These are phyloP conservation scores for Agelastica alni DNA, from an alignment of 2,888 invertebrate genomes.

Conservation along the genomic window DNA sequence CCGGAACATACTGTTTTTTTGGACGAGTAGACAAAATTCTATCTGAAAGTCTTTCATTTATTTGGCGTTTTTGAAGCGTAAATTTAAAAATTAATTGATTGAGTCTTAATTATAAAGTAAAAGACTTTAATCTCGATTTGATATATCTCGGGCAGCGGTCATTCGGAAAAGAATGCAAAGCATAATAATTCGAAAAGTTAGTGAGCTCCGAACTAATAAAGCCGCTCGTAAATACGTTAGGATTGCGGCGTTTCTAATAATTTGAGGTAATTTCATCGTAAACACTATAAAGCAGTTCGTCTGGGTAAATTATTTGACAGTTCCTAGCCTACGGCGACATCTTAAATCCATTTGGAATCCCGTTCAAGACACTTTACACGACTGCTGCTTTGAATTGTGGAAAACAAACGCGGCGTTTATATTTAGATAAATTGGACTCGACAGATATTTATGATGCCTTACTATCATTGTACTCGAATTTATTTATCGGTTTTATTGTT, in stretches of 20 bases:
- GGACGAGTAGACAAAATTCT: too few relatives aligned
- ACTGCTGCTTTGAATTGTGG: constrained; percentile 34
- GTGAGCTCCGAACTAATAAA: constrained; percentile 42
- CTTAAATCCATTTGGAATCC: constrained; percentile 38
- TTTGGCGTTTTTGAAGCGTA: neutral
- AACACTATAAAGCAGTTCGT: constrained; percentile 52
- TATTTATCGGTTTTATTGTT: constrained; percentile 12
- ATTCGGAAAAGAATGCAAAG: constrained; percentile 17
- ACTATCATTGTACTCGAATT: constrained; percentile 16
- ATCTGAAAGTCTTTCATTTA: too few relatives aligned
- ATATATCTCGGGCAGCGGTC: constrained; percentile 37
- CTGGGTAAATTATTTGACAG: constrained; percentile 47
- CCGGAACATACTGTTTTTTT: too few relatives aligned
- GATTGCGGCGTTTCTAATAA: constrained; percentile 47
- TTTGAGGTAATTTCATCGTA: constrained; percentile 53
- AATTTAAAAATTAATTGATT: constrained; percentile 20
- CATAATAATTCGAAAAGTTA: constrained; percentile 35
- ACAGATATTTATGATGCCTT: constrained; percentile 19
- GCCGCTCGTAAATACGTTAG: constrained; percentile 47
- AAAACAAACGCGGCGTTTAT: constrained; percentile 35
- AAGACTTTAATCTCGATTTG: constrained; percentile 36
- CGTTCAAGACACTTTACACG: constrained; percentile 29
- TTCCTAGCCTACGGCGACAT: constrained; percentile 34
- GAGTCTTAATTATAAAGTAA: constrained; percentile 9
- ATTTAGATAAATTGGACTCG: constrained; percentile 35